phyloP scores from a whole-genome alignment of 2,113 vertebrate species.

The Gadus chalcogrammus region DNA sequence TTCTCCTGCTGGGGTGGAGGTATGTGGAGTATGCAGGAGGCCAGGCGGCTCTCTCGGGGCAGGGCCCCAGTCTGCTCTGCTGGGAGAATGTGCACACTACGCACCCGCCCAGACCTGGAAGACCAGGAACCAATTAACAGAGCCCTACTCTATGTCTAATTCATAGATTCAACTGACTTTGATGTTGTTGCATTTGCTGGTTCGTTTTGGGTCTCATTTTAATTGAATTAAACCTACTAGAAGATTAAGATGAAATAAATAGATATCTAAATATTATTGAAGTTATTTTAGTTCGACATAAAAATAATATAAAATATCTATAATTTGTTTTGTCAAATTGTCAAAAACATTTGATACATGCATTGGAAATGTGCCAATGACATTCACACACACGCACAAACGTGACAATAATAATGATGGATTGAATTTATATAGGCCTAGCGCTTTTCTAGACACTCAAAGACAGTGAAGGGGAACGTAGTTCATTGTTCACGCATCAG shows the following conservation, averaged over 20 bases:
- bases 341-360: no score
- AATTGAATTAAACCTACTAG: background rate
- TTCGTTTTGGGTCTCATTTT: background rate
- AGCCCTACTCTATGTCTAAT: background rate
- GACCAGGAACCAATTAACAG: background rate
- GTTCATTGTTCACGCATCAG: no score
- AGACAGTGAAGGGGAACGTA: no score
- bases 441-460: no score
- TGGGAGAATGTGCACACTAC: background rate
- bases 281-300: no score
- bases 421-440: no score
- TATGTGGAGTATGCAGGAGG: constrained; percentile 6
- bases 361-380: background rate
- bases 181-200: background rate
- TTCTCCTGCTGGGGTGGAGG: background rate
- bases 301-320: no score
- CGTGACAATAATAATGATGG: no score
- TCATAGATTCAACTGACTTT: background rate
- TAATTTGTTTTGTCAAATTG: no score
- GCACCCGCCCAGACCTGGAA: background rate
- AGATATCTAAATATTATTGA: background rate
- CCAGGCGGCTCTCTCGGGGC: background rate
- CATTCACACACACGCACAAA: background rate
- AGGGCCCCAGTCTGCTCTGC: background rate
- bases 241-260: background rate